These are phyloP conservation scores for Tragelaphus scriptus DNA, from an alignment of 2,113 vertebrate genomes.

Conservation along the genomic window DNA sequence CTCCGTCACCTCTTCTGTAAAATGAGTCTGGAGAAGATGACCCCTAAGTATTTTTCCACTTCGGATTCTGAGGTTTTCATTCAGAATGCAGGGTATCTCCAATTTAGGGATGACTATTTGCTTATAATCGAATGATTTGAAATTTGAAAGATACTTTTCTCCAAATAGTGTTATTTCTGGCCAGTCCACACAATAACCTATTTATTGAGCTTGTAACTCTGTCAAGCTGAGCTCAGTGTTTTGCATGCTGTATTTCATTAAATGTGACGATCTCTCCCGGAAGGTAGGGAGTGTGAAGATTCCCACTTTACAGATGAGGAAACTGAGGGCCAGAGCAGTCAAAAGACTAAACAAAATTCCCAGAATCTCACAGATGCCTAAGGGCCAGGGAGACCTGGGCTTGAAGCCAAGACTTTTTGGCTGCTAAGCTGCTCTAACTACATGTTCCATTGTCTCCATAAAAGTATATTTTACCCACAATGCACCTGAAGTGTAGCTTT, in stretches of 20 bases:
- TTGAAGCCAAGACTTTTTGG: neutral
- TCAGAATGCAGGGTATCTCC: neutral
- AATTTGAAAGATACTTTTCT: constrained; percentile 14
- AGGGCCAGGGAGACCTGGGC: neutral
- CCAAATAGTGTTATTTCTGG: neutral
- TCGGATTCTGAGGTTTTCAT: neutral
- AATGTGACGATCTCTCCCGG: too few relatives aligned
- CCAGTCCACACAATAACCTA: neutral
- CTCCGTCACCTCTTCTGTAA: neutral
- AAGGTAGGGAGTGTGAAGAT: neutral
- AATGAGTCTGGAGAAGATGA: neutral
- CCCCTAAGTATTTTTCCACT: neutral
- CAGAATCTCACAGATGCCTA: neutral
- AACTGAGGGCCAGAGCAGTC: neutral
- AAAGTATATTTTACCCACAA: neutral
- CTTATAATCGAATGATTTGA: neutral
- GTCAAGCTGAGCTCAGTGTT: neutral
- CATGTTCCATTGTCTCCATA: neutral
- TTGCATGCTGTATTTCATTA: neutral
- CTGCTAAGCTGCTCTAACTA: neutral
- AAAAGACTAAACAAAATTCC: neutral
- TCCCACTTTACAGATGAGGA: neutral
- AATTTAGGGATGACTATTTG: neutral
- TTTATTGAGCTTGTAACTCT: neutral
- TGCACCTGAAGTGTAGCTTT: neutral